Percentiles rank a stretch among this genome's conserved stretches.
phyloP scores from a whole-genome alignment of 2,888 invertebrate species.

The Zygaena filipendulae region DNA sequence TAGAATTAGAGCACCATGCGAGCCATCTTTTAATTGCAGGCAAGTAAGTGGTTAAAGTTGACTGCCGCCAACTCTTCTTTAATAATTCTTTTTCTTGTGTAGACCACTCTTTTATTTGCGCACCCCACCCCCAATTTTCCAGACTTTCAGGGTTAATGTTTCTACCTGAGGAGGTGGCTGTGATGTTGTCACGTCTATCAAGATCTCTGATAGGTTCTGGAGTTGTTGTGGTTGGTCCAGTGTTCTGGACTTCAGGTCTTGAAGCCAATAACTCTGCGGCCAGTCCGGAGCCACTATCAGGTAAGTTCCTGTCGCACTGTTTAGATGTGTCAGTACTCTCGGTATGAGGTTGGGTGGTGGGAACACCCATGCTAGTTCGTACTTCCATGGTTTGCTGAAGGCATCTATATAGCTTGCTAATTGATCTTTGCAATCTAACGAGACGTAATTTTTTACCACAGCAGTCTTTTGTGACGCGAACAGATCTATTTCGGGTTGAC shows the following conservation, averaged over 20 bases:
- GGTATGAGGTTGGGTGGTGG: constrained; percentile 12
- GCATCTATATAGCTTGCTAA: constrained; percentile 9
- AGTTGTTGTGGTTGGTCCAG: constrained; percentile 6
- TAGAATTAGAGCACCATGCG: constrained; percentile 2
- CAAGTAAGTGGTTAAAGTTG: constrained; percentile 6
- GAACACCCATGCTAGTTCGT: constrained; percentile 13
- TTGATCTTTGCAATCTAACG: constrained; percentile 7
- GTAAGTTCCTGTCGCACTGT: constrained; percentile 10
- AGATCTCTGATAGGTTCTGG: constrained; percentile 5
- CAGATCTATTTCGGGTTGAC: constrained; percentile 12
- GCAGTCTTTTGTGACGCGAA: constrained; percentile 11
- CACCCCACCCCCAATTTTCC: constrained; percentile 16
- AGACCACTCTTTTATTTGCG: constrained; percentile 7
- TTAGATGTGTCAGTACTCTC: constrained; percentile 11
- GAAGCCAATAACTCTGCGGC: constrained; percentile 10
- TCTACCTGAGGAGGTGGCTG: constrained; percentile 9
- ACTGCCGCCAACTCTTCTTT: constrained; percentile 9
- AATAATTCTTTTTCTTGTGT: constrained; percentile 8
- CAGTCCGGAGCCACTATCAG: constrained; percentile 5
- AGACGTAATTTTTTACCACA: constrained; percentile 11
- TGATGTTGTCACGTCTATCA: constrained; percentile 13
- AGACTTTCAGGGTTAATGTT: constrained; percentile 7
- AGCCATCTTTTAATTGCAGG: constrained; percentile 8
- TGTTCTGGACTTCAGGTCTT: constrained; percentile 6
- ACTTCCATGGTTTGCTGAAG: constrained; percentile 12